phyloP scores from a whole-genome alignment of 2,113 vertebrate genomes.

The Halichoerus grypus region DNA sequence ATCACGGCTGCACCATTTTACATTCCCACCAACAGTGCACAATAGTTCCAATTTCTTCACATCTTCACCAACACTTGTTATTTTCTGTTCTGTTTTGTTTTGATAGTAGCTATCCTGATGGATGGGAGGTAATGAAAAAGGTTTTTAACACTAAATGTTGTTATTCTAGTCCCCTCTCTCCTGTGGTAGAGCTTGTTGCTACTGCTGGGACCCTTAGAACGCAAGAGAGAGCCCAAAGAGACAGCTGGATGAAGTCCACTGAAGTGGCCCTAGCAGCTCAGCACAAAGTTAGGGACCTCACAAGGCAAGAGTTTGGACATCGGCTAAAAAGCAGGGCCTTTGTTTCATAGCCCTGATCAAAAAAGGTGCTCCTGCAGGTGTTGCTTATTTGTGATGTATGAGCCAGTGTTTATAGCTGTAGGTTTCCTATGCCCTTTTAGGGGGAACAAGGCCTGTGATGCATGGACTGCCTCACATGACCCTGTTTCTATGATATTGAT shows the following conservation, averaged over 20 bases:
- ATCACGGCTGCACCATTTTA: neutral
- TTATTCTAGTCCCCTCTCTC: slow-evolving; percentile 93
- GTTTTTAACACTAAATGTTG: slow-evolving; percentile 97
- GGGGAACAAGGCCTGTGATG: neutral
- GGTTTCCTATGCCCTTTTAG: neutral
- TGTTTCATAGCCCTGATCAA: neutral
- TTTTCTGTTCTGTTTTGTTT: neutral
- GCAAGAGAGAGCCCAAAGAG: slow-evolving; percentile 95
- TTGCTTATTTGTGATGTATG: neutral
- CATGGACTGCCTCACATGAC: neutral
- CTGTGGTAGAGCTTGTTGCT: slow-evolving; percentile 94
- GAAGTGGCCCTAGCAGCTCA: neutral
- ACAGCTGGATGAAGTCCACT: slow-evolving; percentile 91
- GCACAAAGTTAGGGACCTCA: neutral
- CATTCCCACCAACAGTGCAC: neutral
- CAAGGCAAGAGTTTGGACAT: neutral
- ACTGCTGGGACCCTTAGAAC: slow-evolving; percentile 95
- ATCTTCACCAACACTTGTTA: neutral
- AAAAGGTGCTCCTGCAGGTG: neutral
- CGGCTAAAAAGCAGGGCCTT: neutral
- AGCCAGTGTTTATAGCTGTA: neutral
- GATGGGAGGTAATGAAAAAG: neutral
- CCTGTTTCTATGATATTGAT: neutral
- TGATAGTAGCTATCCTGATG: neutral
- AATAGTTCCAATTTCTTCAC: neutral